A percentile compares a stretch with the other conserved stretches of the same genome.
These are phyloP conservation scores for Drosophila ironensis DNA, from an alignment of 1,140 invertebrate genomes.

Conservation along the genomic window DNA sequence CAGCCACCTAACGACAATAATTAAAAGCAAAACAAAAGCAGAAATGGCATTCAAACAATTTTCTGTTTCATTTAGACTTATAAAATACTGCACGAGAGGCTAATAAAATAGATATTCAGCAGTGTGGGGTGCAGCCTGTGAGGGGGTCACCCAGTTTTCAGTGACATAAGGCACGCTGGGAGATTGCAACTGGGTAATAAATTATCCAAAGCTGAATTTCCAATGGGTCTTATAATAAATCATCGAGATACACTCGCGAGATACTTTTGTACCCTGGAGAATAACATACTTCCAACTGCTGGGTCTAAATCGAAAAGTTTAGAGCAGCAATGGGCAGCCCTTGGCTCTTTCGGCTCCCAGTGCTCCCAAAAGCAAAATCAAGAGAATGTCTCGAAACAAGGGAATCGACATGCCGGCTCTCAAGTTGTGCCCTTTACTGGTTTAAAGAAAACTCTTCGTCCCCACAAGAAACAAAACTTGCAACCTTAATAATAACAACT, in stretches of 20 bases:
- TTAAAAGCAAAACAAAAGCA: constrained; percentile 22
- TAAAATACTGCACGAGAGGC: constrained; percentile 25
- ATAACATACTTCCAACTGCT: not conserved
- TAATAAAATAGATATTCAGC: constrained; percentile 6
- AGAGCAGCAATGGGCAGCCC: no score
- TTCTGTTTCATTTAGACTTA: constrained; percentile 28
- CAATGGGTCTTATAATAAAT: constrained; percentile 6
- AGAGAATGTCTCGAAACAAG: no score
- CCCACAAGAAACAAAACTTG: no score
- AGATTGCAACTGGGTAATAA: constrained; percentile 1
- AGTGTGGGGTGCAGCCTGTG: not conserved
- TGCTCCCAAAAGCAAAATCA: no score
- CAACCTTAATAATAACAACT: no score
- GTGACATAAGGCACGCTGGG: constrained; percentile 3
- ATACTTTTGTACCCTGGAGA: not conserved
- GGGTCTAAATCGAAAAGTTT: no score
- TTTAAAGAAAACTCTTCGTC: no score
- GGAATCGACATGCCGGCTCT: no score
- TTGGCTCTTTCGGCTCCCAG: no score
- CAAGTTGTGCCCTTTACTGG: no score
- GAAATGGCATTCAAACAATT: constrained; percentile 56
- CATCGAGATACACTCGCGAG: not conserved
- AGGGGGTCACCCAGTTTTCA: constrained; percentile 21
- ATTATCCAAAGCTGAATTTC: constrained; percentile 10
- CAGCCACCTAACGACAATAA: constrained; percentile 23